Conservation (phyloP, 2,113 vertebrate species). For the Mystacornis crossleyi region DNA sequence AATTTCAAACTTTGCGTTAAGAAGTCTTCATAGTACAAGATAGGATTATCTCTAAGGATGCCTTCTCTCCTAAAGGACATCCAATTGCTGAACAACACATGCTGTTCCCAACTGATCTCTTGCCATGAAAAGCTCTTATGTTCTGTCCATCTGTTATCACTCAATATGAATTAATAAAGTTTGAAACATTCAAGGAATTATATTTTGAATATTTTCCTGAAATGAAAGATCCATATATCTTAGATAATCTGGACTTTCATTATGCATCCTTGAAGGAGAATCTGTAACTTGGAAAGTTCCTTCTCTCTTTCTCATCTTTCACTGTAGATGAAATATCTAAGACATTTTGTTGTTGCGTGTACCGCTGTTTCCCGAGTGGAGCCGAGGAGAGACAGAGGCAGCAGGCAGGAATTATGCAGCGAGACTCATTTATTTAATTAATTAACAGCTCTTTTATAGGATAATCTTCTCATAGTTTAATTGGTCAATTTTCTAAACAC, state of each 20-base stretch:
- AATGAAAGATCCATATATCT: background rate
- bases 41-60: slow-evolving; percentile 25
- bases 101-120: background rate
- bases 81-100: background rate
- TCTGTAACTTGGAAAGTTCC: background rate
- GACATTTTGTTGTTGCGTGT: too few relatives aligned
- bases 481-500: too few relatives aligned
- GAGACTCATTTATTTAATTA: too few relatives aligned
- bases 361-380: too few relatives aligned
- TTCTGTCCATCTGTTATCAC: background rate
- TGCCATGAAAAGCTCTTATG: background rate
- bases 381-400: too few relatives aligned
- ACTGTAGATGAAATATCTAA: background rate
- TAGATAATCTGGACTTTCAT: background rate
- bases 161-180: background rate
- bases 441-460: too few relatives aligned
- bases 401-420: too few relatives aligned
- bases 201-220: slow-evolving; percentile 18
- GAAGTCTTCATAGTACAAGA: background rate
- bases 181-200: background rate
- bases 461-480: too few relatives aligned
- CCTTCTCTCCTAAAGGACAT: background rate
- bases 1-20: slow-evolving; percentile 30
- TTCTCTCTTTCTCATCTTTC: background rate
- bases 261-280: background rate